Conservation (phyloP, 2,888 invertebrate genomes). For the Flexamia atlantica region DNA sequence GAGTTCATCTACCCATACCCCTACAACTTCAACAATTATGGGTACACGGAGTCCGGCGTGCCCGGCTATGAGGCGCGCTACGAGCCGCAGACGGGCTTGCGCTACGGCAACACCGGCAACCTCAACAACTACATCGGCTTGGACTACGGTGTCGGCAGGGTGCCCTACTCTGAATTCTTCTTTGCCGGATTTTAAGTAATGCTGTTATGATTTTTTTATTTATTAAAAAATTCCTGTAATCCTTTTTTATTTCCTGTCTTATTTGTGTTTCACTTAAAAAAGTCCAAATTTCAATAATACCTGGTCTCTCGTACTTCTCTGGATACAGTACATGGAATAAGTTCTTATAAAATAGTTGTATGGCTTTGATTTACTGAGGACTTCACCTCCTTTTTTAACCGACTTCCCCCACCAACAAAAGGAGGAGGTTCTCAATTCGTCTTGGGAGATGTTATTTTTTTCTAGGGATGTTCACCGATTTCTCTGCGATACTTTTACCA, state of each 20-base stretch:
- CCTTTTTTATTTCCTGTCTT: constrained; percentile 11
- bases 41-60: constrained; percentile 34
- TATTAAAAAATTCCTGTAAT: background rate
- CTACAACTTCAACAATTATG: constrained; percentile 43
- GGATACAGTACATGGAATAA: too few species aligned
- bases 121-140: constrained; percentile 11
- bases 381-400: too few species aligned
- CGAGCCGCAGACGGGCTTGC: background rate
- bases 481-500: too few species aligned
- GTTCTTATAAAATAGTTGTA: too few species aligned
- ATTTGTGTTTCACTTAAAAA: background rate
- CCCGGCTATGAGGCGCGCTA: constrained; percentile 20
- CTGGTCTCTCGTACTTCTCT: too few species aligned
- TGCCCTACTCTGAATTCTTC: constrained; percentile 27
- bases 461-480: too few species aligned
- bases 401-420: too few species aligned
- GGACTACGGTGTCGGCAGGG: background rate
- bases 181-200: background rate
- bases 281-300: background rate
- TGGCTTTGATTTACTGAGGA: too few species aligned
- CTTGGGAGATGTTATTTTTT: too few species aligned
- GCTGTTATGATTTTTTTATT: background rate
- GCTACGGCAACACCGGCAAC: background rate
- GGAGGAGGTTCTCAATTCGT: too few species aligned
- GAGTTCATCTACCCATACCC: constrained; percentile 40